Base-by-base conservation (phyloP, 2,113 vertebrate species). In the Halcyon senegalensis region DNA sequence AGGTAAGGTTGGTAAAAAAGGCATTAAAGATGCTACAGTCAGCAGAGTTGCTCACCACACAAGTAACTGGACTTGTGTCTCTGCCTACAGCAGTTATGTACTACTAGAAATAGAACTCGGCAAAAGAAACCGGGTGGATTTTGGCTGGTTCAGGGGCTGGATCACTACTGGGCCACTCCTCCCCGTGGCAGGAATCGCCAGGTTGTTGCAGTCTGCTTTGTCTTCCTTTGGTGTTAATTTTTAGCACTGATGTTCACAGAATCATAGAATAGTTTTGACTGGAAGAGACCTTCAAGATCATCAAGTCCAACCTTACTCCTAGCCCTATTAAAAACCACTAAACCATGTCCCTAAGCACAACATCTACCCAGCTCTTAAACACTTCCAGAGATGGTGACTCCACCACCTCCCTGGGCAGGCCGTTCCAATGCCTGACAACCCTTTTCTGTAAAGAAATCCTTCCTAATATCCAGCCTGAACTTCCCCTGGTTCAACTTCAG, bases 161-260 rank as follows among this genome's bases (percentile, higher is more conserved):
- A 41, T 51, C 31, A 5, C 72, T 51, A 62, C 3, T 0, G 1
- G 33, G 44, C 16, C 3, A 0, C 33, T 62, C 25, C 37, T 80
- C 17, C 64, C 41, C 24, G 1, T 48, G 46, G 41, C 67, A 67
- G 53, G 62, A 13, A 39, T 9, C 0, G 0, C 41, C 46, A n/a
- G 25, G 10, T 33, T n/a, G 44, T 44, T 62, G 53, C 48, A 62
- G 31, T 25, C 67, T 75, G 74, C 55, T 66, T 83, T 76, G 68
- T 35, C 17, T 20, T 84, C 39, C 43, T 48, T 58, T 39, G 28
- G 33, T 20, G 59, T 4, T 2, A 9, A 43, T 2, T 63, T 59
- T 55, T 30, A 77, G 24, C 2, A 4, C 10, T 35, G 64, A 48
- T 6, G 43, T 43, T 41, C 41, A 41, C 25, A 41, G 41, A 41